Evolutionary conservation across 2,888 invertebrate species (phyloP).

Genomic region (Cheilosia grossa): DNA sequence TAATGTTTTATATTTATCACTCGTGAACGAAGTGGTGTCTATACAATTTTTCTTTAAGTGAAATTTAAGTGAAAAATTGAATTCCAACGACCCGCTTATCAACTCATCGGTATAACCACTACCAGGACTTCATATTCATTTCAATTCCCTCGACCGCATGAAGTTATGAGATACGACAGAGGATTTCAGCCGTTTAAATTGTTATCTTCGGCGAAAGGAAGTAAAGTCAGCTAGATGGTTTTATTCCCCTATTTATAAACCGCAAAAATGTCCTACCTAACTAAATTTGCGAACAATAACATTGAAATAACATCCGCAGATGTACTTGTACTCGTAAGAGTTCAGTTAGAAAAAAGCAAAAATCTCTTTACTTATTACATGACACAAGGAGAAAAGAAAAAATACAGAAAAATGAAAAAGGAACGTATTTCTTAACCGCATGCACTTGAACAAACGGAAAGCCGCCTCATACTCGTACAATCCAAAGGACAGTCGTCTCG

Average conservation of each 20-base stretch:
- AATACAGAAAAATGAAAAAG: slow-evolving; percentile 3
- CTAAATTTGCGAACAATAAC: slow-evolving; percentile 51
- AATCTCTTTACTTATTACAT: slow-evolving; percentile 16
- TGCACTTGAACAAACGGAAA: slow-evolving; percentile 70
- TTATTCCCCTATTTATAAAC: background rate
- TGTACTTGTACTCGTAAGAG: background rate
- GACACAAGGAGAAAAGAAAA: slow-evolving; percentile 21
- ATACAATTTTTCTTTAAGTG: too few relatives aligned
- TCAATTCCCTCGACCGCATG: too few relatives aligned
- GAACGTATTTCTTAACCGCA: slow-evolving; percentile 23
- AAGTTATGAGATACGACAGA: too few relatives aligned
- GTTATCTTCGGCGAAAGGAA: slow-evolving; percentile 8
- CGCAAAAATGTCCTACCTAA: slow-evolving; percentile 11
- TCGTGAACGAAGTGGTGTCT: too few relatives aligned
- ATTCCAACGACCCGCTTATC: too few relatives aligned
- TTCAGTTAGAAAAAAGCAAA: slow-evolving; percentile 10
- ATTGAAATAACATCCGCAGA: slow-evolving; percentile 44
- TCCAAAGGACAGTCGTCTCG: slow-evolving; percentile 54
- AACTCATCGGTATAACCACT: too few relatives aligned
- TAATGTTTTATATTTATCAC: too few relatives aligned
- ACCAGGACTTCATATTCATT: too few relatives aligned
- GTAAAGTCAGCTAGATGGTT: background rate
- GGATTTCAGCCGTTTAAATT: background rate
- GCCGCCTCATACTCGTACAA: slow-evolving; percentile 37
- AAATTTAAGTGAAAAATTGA: too few relatives aligned